These are phyloP conservation scores for Mesoclemmys tuberculata DNA, from an alignment of 2,113 vertebrate species.

Conservation along the genomic window DNA sequence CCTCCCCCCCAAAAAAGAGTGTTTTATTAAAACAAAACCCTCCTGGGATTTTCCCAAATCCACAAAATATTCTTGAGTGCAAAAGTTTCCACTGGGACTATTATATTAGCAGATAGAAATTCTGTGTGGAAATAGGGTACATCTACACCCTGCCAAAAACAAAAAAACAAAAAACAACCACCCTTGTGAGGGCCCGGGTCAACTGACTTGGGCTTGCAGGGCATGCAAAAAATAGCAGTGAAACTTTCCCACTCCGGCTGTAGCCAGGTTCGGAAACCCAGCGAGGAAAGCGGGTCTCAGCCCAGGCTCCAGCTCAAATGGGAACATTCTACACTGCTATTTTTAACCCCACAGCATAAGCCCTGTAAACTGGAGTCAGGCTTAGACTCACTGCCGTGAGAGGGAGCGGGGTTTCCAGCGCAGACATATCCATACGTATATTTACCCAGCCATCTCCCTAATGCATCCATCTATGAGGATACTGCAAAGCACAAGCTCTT, in stretches of 20 bases:
- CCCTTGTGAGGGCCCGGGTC: background rate
- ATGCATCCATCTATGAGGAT: constrained; percentile 26
- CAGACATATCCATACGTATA: background rate
- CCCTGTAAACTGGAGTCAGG: background rate
- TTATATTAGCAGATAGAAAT: constrained; percentile 27
- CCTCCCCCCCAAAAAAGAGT: too few relatives aligned
- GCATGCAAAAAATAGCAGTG: background rate
- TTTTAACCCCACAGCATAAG: background rate
- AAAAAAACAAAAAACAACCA: too few relatives aligned
- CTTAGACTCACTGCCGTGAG: background rate
- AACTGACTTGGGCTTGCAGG: background rate
- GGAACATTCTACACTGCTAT: background rate
- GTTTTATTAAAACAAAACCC: constrained; percentile 44
- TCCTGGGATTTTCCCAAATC: constrained; percentile 49
- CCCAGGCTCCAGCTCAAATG: background rate
- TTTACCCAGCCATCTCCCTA: background rate
- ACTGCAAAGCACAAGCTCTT: background rate
- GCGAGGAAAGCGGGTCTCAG: background rate
- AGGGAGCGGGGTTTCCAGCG: background rate
- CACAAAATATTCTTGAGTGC: constrained; percentile 46
- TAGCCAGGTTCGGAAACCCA: background rate
- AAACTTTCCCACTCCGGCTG: background rate
- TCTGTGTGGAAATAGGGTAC: background rate
- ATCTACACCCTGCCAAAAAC: background rate
- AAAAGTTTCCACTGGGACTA: constrained; percentile 55